phyloP scores from a whole-genome alignment of 2,113 vertebrate species.

The Hemiscyllium ocellatum region DNA sequence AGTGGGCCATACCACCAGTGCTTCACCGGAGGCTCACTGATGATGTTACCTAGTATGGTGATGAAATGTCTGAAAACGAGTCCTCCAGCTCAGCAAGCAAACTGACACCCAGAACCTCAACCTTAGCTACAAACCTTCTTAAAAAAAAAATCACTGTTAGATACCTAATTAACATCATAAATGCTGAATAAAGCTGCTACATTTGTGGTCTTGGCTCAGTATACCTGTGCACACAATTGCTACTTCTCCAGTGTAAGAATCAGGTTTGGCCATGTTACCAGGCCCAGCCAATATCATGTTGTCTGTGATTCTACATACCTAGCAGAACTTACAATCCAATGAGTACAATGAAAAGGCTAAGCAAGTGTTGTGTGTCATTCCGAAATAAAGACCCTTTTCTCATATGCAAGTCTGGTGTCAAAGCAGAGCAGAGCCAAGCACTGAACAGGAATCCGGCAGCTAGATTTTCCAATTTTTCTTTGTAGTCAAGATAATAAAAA shows the following conservation, averaged over 20 bases:
- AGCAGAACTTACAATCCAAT: background rate
- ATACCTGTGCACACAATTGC: background rate
- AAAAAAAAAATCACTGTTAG: too few species aligned
- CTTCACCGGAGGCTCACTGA: too few species aligned
- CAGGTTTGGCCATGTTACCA: background rate
- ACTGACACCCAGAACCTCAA: too few species aligned
- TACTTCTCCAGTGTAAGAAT: background rate
- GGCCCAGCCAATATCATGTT: background rate
- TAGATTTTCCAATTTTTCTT: background rate
- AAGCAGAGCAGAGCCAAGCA: background rate
- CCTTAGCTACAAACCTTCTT: too few species aligned
- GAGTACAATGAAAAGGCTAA: background rate
- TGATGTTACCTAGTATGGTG: too few species aligned
- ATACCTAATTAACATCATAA: background rate
- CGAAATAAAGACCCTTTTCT: background rate
- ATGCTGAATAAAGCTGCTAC: background rate
- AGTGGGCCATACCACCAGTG: too few species aligned
- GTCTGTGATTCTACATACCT: background rate
- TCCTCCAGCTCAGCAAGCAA: too few species aligned
- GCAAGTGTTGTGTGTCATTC: background rate
- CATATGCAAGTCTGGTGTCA: background rate
- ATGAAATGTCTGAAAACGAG: too few species aligned
- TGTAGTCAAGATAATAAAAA: background rate
- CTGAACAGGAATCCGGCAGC: background rate
- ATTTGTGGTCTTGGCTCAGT: background rate